Base-by-base conservation (phyloP, 1,140 invertebrate species). In the Penaeus indicus region DNA sequence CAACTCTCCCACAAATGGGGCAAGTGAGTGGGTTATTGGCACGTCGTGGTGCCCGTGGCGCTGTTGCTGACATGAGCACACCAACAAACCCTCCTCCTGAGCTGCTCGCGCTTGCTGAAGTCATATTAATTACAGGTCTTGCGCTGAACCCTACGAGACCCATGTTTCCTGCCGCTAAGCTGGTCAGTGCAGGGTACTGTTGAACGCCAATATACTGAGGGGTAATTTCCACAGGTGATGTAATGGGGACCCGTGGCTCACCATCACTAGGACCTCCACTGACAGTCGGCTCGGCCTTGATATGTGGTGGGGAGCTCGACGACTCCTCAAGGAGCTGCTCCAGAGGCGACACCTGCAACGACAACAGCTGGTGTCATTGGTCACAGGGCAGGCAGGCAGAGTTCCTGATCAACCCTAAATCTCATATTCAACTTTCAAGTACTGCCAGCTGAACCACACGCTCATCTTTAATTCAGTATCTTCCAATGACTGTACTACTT, bases 1-100 rank as follows among this genome's bases (percentile, higher is more conserved):
- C 84, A 11, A 89, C 81, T 21, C 90, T 85, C n/a, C 86, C 90
- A 82, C 90, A 91, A n/a, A 90, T 61, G 10, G 90, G 90, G 47
- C 90, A 91, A n/a, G 75, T 85, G 25, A 90, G 77, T 27, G 88
- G 88, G 64, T 88, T 89, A 62, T 82, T 91, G 27, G 84, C 80
- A 19, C 90, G 86, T 64, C 90, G 72, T 64, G 84, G 78, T n/a
- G 78, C 64, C 32, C 84, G 82, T 21, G 86, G 79, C 22, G 81
- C 82, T 27, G 84, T 54, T 27, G 86, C 84, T 42, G 86, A 64
- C 85, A 90, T 78, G 38, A 86, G 60, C n/a, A 89, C 82, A 54
- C 88, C 63, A 19, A 84, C 88, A 25, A 84, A 63, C 69, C 88
- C 88, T 16, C 67, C 67, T 32, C 54, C 82, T 25, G 82, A 75